Evolutionary conservation across 2,888 invertebrate genomes (phyloP).

Genomic region (Leptodirus hochenwartii): DNA sequence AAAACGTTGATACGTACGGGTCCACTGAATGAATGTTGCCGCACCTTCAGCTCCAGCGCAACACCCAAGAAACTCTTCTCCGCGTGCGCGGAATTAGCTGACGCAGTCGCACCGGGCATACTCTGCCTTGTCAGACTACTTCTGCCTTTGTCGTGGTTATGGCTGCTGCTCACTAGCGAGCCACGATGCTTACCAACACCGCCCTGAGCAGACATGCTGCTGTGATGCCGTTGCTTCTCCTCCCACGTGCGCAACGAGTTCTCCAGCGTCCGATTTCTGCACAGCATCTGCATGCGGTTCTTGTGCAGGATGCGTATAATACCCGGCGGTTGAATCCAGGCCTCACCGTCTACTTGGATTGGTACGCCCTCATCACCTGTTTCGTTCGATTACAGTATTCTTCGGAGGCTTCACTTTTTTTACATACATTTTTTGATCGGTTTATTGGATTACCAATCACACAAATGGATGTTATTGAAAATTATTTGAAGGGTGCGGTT

Average conservation of each 20-base stretch:
- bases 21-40: slow-evolving; percentile 28
- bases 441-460: too few relatives aligned
- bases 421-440: too few relatives aligned
- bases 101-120: too few relatives aligned
- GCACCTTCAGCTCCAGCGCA: slow-evolving; percentile 23
- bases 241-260: slow-evolving; percentile 78
- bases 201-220: slow-evolving; percentile 30
- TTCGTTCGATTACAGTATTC: slow-evolving; percentile 8
- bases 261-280: slow-evolving; percentile 77
- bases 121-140: slow-evolving; percentile 26
- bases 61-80: slow-evolving; percentile 25
- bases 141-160: slow-evolving; percentile 24
- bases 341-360: slow-evolving; percentile 93
- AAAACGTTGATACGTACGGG: slow-evolving; percentile 19
- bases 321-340: slow-evolving; percentile 95
- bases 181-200: slow-evolving; percentile 28
- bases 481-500: neutral
- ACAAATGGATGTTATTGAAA: slow-evolving; percentile 2
- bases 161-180: too few relatives aligned
- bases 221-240: slow-evolving; percentile 47
- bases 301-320: slow-evolving; percentile 92
- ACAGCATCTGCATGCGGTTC: slow-evolving; percentile 92
- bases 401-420: too few relatives aligned
- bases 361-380: slow-evolving; percentile 81
- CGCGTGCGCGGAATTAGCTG: too few relatives aligned